These are phyloP conservation scores for Cariama cristata DNA, from an alignment of 2,113 vertebrate genomes.

Conservation along the genomic window DNA sequence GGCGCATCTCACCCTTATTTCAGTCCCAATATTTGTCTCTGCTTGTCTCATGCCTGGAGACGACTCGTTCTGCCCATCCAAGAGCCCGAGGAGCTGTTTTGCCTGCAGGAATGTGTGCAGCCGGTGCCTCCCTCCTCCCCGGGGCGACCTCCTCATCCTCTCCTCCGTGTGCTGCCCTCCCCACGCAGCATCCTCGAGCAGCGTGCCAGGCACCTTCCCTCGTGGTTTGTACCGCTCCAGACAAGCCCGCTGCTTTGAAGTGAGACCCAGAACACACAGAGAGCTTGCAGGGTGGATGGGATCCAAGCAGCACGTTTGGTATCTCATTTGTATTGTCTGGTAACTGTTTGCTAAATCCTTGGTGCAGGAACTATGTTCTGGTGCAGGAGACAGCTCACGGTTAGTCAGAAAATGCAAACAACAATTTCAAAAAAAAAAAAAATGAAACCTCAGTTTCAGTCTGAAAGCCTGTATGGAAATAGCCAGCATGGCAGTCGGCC, in stretches of 20 bases:
- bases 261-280: background rate
- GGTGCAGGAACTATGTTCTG: background rate
- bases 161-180: background rate
- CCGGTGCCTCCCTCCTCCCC: background rate
- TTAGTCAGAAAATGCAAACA: constrained; percentile 8
- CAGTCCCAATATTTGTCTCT: background rate
- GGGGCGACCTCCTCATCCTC: background rate
- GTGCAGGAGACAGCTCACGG: background rate
- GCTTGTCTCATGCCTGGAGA: accelerated
- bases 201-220: background rate
- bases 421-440: background rate
- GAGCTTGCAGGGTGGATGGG: background rate
- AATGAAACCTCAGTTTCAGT: background rate
- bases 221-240: background rate
- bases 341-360: background rate
- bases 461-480: background rate
- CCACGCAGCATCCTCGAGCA: background rate
- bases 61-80: accelerated
- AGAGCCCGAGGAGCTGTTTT: background rate
- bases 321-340: constrained; percentile 18
- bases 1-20: background rate
- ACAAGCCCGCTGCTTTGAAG: background rate
- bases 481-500: background rate
- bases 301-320: background rate
- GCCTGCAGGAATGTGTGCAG: background rate